Conservation (phyloP, 2,113 vertebrate genomes). For the Oryctolagus cuniculus region mOryCun1.1 NC_091433.1:19160501-19161000, state of each 20-base stretch:
- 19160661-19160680: background rate
- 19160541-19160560: conserved; percentile 32
- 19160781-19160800: conserved; percentile 54
- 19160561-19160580: conserved; percentile 61
- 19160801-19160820: background rate
- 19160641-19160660: conserved; percentile 54
- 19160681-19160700: background rate
- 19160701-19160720: background rate
- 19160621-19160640: conserved; percentile 61
- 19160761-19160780: conserved; percentile 29
- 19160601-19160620: conserved; percentile 65
- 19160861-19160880: conserved; percentile 53
- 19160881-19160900: conserved; percentile 76
- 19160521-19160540: conserved; percentile 36
- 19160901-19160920: conserved; percentile 81
- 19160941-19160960: conserved; percentile 81
- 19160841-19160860: conserved; percentile 65
- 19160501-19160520: conserved; percentile 34
- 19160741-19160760: background rate
- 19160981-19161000: conserved; percentile 78
- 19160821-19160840: conserved; percentile 49
- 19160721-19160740: background rate
- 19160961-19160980: conserved; percentile 81
- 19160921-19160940: conserved; percentile 87
- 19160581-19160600: conserved; percentile 46